Evolutionary conservation across 2,113 vertebrate genomes (phyloP), one percentile per base, ranked within the genome.

Genomic region (Meriones unguiculatus): DNA sequence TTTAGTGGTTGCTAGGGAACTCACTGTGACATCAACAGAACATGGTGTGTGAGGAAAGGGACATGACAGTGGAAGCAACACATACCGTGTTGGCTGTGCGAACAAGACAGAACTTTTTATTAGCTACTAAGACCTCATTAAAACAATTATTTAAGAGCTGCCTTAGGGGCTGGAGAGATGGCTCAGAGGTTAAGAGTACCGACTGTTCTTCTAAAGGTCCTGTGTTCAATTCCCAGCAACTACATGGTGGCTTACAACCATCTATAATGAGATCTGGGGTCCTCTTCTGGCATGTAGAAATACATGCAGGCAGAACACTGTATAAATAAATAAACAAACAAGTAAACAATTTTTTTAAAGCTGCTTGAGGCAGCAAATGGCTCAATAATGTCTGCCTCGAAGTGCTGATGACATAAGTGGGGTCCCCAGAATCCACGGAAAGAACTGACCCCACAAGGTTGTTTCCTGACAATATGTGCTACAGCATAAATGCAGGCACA

Each of bases 21-120:
- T 94, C 94, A 96, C 94, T 97, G 76, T 97, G 98, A 97, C 97
- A 97, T 97, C 93, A 96, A 89, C 2, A 84, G 35, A 92, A 59
- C 84, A 64, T 80, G 76, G 62, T 59, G 22, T 59, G 22, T 46
- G 41, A 91, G 15, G 93, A 64, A 72, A 96, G 70, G 28, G 54
- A 77, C 24, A 75, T 64, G 69, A 93, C 64, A 93, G 30, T 28
- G 28, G 28, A 87, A 94, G 28, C 38, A 94, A 97, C 52, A 94
- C 89, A 11, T 52, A 32, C 84, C 46, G 46, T 84, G 54, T 69
- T 46, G 38, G 59, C 57, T 85, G 30, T 72, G 30, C 54, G 30
- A 30, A 65, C 82, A 30, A 85, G 64, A 77, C 18, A 93, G 89
- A 80, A 59, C 22, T 57, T 73, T 35, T 32, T 81, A 70, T 52